Evolutionary conservation across 2,113 vertebrate species (phyloP), one percentile per base, ranked within the genome.

Genomic region (Mixornis gularis): DNA sequence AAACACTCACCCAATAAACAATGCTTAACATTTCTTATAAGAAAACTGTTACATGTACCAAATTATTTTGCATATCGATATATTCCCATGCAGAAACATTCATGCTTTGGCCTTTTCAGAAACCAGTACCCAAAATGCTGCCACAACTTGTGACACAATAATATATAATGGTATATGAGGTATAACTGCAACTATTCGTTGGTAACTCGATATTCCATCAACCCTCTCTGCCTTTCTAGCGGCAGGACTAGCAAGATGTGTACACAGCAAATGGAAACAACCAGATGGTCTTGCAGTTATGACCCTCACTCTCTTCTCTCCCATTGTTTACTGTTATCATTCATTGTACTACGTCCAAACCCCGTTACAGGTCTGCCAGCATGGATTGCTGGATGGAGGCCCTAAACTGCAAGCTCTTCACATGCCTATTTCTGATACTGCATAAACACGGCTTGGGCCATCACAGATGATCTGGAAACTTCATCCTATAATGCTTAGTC

Each of bases 231-330:
- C 78, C 91, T 82, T 80, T 74, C 71, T 83, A 92, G 71, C 22
- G 29, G 91, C 87, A 94, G 94, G 89, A 85, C 87, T 63, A 93
- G 84, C 63, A 87, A 92, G 95, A 95, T 93, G 81, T 95, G 91
- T 92, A 87, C 95, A 93, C 87, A 94, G 84, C 91, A 93, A 96
- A 95, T 93, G 81, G 78, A 96, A 96, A 79, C 78, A 96, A 96
- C 89, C 95, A 96, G 96, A 95, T 96, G 94, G 95, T 96, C 91
- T 96, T 95, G 89, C 94, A 91, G 95, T 92, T 94, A 93, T 87
- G 95, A 96, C 95, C 93, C 95, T 94, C 80, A 65, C 89, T 94
- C 92, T 91, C 81, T 89, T 92, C 92, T 93, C 94, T 96, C 89
- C 87, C 79, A 92, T 95, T 94, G 92, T 93, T 95, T 96, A 85